phyloP scores from a whole-genome alignment of 1,140 invertebrate species.

The Druon quercuslanigerum region DNA sequence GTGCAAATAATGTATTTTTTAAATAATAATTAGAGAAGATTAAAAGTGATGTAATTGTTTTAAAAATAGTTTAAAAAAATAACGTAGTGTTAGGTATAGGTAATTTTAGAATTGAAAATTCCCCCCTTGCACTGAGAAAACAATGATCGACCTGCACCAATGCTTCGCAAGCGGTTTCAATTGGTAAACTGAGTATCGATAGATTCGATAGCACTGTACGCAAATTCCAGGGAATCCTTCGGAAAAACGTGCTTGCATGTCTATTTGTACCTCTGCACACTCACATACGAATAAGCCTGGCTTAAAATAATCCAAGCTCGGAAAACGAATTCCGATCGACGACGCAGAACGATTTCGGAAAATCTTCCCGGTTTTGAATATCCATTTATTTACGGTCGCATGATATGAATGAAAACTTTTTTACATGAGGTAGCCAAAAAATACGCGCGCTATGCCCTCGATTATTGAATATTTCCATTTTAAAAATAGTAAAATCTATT shows the following conservation, averaged over 20 bases:
- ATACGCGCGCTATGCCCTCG: too few relatives aligned
- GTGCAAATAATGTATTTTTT: too few relatives aligned
- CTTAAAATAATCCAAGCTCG: constrained; percentile 24
- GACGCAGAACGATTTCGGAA: constrained; percentile 20
- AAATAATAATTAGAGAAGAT: too few relatives aligned
- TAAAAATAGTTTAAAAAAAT: too few relatives aligned
- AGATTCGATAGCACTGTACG: not conserved
- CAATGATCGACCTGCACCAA: constrained; percentile 18
- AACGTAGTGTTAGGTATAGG: too few relatives aligned
- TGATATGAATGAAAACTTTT: too few relatives aligned
- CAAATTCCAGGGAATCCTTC: constrained; percentile 28
- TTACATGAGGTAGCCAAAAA: too few relatives aligned
- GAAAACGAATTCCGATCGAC: constrained; percentile 3
- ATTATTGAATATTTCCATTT: too few relatives aligned
- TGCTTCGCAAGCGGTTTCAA: constrained; percentile 22
- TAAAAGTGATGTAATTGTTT: too few relatives aligned
- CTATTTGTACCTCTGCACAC: constrained; percentile 10
- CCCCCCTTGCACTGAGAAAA: not conserved
- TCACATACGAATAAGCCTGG: constrained; percentile 4
- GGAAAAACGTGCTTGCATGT: constrained; percentile 26
- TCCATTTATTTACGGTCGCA: constrained; percentile 3
- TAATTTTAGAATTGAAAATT: not conserved
- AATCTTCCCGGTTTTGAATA: constrained; percentile 22
- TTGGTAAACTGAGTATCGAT: constrained; percentile 15
- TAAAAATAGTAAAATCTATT: too few relatives aligned